Base-by-base conservation (phyloP, 2,113 vertebrate species). In the Globicephala melas region DNA sequence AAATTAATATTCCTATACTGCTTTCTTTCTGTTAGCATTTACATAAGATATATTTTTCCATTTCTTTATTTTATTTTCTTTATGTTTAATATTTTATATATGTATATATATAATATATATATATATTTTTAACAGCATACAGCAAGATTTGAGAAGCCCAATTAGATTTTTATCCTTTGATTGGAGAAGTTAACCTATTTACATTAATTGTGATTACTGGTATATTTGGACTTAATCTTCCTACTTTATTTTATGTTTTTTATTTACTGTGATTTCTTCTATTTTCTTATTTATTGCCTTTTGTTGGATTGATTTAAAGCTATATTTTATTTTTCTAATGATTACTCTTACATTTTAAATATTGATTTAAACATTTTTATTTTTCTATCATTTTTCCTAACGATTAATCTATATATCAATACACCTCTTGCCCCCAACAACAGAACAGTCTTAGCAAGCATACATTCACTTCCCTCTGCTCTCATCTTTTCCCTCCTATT, bases 181-280 rank as follows among this genome's bases (percentile, higher is more conserved):
- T 25, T 87, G 53, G n/a, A 87, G 33, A 90, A 90, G 89, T 96
- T 96, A 89, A 71, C 53, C 25, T 44, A 68, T 76, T 93, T 55
- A 95, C 18, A 74, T 38, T 95, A 80, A 76, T 84, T 96, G 79
- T 76, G 65, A 84, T 81, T 74, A 70, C 44, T 89, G 26, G 11
- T 79, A 47, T 88, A 62, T 41, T 93, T 88, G 50, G 2, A 90
- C 8, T 83, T 73, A 84, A 74, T 18, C 26, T 31, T 80, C 26
- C 28, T 60, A 13, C 12, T 36, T 87, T 86, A 63, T 81, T 85
- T 92, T 96, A 25, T 82, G 17, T 33, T 74, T 88, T 87, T 33
- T 80, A 50, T 65, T 91, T 94, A 88, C 55, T 58, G 26, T 85
- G 14, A 86, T 82, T 96, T 95, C 8, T 95, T 83, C 26, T 55